Evolutionary conservation across 1,140 invertebrate genomes (phyloP).

Genomic region (Atta cephalotes): DNA sequence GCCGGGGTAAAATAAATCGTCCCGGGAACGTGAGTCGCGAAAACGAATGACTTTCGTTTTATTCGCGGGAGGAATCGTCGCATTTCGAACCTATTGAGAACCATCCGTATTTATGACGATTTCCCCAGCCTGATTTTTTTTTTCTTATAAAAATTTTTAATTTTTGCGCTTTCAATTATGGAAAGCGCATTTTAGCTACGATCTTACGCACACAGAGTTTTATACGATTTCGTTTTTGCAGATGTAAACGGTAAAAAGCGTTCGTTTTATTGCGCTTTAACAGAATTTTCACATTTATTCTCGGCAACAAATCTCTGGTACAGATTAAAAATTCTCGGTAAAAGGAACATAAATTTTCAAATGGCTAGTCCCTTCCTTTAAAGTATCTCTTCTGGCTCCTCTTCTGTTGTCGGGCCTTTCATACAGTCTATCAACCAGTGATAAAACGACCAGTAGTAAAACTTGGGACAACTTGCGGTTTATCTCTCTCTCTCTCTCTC

Average conservation of each 20-base stretch:
- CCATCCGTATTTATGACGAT: background rate
- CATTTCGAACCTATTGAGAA: slow-evolving; percentile 1
- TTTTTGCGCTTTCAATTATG: background rate
- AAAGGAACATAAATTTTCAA: background rate
- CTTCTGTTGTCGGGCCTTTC: background rate
- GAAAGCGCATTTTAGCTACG: background rate
- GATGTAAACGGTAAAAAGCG: background rate
- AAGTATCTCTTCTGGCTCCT: background rate
- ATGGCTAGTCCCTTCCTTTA: no score
- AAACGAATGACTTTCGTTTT: slow-evolving; percentile 15
- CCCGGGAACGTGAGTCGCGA: slow-evolving; percentile 8
- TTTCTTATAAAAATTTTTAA: background rate
- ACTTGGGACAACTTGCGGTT: slow-evolving; percentile 37
- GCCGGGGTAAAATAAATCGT: slow-evolving; percentile 32
- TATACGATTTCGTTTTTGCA: background rate
- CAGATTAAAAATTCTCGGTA: background rate
- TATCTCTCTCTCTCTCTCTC: background rate
- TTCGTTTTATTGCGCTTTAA: background rate
- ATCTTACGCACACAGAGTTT: background rate
- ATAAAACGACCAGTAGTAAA: slow-evolving; percentile 37
- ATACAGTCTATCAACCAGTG: slow-evolving; percentile 22
- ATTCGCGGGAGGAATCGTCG: background rate
- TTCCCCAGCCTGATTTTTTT: background rate
- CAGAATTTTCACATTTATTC: background rate
- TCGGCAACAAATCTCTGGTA: background rate